A percentile compares a stretch with the other conserved stretches of the same genome.
Evolutionary conservation across 2,113 vertebrate species (phyloP).

Genomic region (Anser brachyrhynchus): DNA sequence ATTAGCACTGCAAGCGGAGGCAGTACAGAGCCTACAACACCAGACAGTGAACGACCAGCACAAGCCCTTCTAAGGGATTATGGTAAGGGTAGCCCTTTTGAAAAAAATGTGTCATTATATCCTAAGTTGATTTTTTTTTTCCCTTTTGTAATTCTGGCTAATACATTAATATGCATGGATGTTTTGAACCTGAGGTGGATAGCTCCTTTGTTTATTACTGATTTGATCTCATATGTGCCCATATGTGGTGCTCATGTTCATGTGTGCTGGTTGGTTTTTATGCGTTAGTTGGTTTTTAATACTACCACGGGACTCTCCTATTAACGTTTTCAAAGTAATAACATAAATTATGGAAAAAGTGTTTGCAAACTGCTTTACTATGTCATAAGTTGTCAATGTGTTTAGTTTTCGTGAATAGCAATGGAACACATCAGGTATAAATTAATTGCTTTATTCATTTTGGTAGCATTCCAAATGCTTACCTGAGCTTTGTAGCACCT

Average conservation of each 20-base stretch:
- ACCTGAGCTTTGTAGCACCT: background rate
- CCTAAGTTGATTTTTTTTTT: background rate
- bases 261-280: background rate
- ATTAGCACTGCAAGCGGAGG: conserved; percentile 90
- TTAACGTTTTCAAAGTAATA: background rate
- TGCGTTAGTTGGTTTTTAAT: background rate
- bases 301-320: background rate
- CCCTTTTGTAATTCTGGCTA: background rate
- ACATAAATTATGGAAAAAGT: background rate
- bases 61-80: conserved; percentile 93
- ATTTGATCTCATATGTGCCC: background rate
- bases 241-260: background rate
- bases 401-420: background rate
- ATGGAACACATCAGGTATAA: background rate
- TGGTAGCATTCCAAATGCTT: background rate
- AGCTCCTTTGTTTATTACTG: background rate
- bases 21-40: conserved; percentile 89
- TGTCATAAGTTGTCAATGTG: background rate
- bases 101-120: background rate
- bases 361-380: background rate
- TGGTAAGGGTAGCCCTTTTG: conserved; percentile 76
- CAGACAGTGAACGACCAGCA: conserved; percentile 89
- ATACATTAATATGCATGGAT: background rate
- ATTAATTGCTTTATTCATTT: fast-evolving
- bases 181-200: background rate